Evolutionary conservation across 2,113 vertebrate genomes (phyloP), one percentile per base, ranked within the genome.

Genomic region (Puma concolor): DNA sequence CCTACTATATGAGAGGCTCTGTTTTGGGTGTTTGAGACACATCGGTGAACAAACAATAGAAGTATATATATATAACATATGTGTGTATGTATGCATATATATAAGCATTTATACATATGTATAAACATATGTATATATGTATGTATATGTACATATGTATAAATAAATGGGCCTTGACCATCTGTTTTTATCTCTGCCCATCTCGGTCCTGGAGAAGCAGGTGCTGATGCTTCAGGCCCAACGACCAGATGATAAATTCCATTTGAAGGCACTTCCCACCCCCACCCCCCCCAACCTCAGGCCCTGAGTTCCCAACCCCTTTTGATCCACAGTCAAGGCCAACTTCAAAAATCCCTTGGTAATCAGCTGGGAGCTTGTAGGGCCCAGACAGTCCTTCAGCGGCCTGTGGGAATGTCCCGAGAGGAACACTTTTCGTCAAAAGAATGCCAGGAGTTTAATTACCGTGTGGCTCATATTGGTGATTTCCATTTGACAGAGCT

Each of bases 361-460:
- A 96, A 98, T 97, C 97, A 93, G 83, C 95, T 96, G 97, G 96
- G 57, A 95, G 92, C 54, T 94, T 94, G 69, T 0, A 72, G 96
- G 96, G 94, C 97, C 91, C 74, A 96, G 98, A 96, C n/a, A 74
- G 95, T 92, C 96, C 97, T 97, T 98, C 95, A 97, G 96, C 82
- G 63, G 97, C 97, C 96, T 98, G 98, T 98, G 98, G 98, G 99
- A 99, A 99, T 93, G 96, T 95, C 97, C 96, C 76, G 67, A 85
- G 95, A 97, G 97, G 89, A 98, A 92, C 77, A 77, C 86, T 98
- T 98, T 96, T 92, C 97, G 95, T 98, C 80, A 91, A 97, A 99
- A 98, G 99, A 99, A 99, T 99, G 99, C 95, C 74, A 71, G 98
- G 94, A 98, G 98, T 99, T 99, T 99, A 99, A 99, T 99, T 99